Evolutionary conservation across 2,113 vertebrate species (phyloP).

Genomic region (Turdus rufiventris): DNA sequence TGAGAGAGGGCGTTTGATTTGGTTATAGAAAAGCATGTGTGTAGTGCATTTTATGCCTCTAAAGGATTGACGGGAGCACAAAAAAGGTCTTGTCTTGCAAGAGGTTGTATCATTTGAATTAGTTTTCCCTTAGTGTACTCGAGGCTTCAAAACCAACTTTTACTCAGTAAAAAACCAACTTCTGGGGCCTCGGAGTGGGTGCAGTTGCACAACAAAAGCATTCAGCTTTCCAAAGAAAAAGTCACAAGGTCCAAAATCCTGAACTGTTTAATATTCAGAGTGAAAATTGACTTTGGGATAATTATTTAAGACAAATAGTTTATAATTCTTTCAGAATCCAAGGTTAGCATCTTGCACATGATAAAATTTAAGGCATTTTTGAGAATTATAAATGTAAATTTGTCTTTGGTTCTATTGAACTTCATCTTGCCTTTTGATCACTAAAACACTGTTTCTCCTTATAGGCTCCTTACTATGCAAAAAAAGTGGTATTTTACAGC

Average conservation of each 20-base stretch:
- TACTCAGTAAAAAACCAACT: neutral
- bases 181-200: neutral
- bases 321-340: neutral
- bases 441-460: neutral
- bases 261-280: neutral
- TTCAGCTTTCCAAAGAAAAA: neutral
- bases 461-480: neutral
- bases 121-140: neutral
- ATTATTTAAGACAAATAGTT: neutral
- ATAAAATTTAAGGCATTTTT: neutral
- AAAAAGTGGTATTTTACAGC: neutral
- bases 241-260: neutral
- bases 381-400: neutral
- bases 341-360: neutral
- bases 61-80: neutral
- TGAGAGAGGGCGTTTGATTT: neutral
- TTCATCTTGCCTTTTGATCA: neutral
- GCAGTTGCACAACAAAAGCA: neutral
- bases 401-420: neutral
- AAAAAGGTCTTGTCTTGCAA: neutral
- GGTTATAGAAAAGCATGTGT: neutral
- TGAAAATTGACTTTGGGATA: neutral
- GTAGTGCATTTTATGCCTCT: neutral
- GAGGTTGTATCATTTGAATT: neutral
- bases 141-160: neutral